Base-by-base conservation (phyloP, 1,140 invertebrate genomes). In the Hydropsyche tenuis region DNA sequence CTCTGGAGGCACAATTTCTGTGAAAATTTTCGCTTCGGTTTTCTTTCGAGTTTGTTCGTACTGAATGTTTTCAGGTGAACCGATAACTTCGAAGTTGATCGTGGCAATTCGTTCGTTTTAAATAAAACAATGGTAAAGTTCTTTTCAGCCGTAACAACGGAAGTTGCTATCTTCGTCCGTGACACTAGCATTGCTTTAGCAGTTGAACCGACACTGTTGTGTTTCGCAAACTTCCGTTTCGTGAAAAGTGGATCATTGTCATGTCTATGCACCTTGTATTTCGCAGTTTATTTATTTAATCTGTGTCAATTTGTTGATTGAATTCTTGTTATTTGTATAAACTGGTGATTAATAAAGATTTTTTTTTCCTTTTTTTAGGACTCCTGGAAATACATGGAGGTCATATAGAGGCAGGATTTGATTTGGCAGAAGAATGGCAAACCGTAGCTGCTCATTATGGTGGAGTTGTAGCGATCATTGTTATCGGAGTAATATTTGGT, bases 391-490 rank as follows among this genome's bases (percentile, higher is more conserved):
- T 77, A 16, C 73, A 72, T 51, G 76, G 73, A 46, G 76, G 76
- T 20, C 65, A 77, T 42, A 73, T 77, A 12, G 76, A 77, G 63
- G 23, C 70, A 12, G 73, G 70, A 14, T 51, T 48, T 22, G 76
- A 77, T 60, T 51, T 77, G 64, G 74, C 77, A 7, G 79, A 81
- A 18, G 72, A 82, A 66, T 85, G 83, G 83, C 80, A 81, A 56
- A 63, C 76, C 43, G 76, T 84, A 74, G 76, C 81, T 60, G 77
- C 79, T 66, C 82, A 86, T 78, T 87, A 86, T 78, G 82, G 80
- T 64, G 83, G 84, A 3, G 80, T 86, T 1, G 72, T 82, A 27
- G 76, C 82, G 14, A 79, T 88, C 7, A 37, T 85, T 12, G 75
- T 83, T 6, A 75, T 85, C 6, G 79, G 84, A 42, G 73, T 81